Evolutionary conservation across 2,797 vertebrate genomes (phyloP), one percentile per base, ranked within the genome.

Genomic region (Mus caroli): DNA sequence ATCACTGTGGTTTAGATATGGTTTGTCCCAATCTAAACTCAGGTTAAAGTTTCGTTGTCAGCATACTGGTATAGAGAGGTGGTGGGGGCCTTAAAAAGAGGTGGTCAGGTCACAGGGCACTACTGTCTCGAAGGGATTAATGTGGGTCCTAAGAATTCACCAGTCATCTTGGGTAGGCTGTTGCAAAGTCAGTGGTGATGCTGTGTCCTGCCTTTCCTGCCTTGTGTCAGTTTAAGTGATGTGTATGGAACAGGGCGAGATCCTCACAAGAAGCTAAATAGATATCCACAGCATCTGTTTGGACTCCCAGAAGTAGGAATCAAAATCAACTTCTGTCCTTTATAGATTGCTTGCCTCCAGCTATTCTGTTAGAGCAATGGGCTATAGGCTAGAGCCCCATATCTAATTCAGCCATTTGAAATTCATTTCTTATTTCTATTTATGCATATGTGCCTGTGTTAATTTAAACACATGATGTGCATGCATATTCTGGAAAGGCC

Each of bases 381-480:
- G 43, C 62, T 37, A 19, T 0, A 40, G 3, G 50, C 50, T 56
- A 17, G 34, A 69, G 19, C 37, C 15, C 43, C 43, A 28, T 64
- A 76, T 92, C 90, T 96, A 83, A 77, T 14, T 90, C 62, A 58
- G 64, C 31, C 62, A 84, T 76, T 67, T 76, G 46, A 52, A 52
- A 69, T n/a, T n/a, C 3, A 62, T 62, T 43, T 85, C 28, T 85
- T 85, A 85, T n/a, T 67, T 85, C 22, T 64, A 31, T 50, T 0
- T 50, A n/a, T 50, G 62, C 34, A 28, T 43, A 3, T 67, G 1
- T 67, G 31, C 43, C 43, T 37, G 20, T 24, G 43, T 85, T 14
- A n/a, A 67, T 52, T 85, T 86, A 69, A 24, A 50, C 1, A 13
- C 62, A 52, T 10, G 28, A 17, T 86, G 34, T 22, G 1, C 20